Evolutionary conservation across 2,797 vertebrate species (phyloP).

Genomic region (Amniataba percoides): DNA sequence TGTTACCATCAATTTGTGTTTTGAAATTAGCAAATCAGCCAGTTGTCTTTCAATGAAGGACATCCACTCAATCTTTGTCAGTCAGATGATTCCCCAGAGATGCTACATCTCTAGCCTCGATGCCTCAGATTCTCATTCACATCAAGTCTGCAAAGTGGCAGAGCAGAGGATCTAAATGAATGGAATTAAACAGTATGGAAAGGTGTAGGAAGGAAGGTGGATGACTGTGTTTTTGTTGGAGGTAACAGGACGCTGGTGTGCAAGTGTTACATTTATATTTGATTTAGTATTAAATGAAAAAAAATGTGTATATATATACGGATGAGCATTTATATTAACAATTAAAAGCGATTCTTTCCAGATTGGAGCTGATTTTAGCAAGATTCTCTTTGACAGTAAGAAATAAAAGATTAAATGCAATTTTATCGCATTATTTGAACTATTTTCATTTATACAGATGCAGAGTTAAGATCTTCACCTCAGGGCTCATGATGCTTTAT

Average conservation of each 20-base stretch:
- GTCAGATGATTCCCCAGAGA: constrained; percentile 76
- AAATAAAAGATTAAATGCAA: background rate
- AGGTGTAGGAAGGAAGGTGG: constrained; percentile 38
- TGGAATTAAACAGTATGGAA: constrained; percentile 67
- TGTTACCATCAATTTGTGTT: constrained; percentile 78
- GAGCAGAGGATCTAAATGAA: constrained; percentile 73
- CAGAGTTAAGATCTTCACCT: background rate
- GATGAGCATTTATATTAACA: too few relatives aligned
- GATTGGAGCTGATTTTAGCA: background rate
- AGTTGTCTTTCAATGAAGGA: constrained; percentile 82
- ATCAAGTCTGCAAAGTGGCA: constrained; percentile 76
- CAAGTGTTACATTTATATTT: constrained; percentile 33
- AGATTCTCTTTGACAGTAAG: background rate
- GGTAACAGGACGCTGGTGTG: background rate
- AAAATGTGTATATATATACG: background rate
- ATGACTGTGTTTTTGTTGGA: background rate
- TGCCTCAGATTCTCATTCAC: constrained; percentile 75
- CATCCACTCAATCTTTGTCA: constrained; percentile 81
- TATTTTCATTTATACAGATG: background rate
- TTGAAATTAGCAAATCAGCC: constrained; percentile 81
- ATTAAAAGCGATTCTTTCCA: too few relatives aligned
- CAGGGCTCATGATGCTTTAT: background rate
- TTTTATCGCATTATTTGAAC: background rate
- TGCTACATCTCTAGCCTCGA: constrained; percentile 48
- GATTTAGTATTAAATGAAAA: constrained; percentile 23